phyloP scores from a whole-genome alignment of 1,140 invertebrate species.

The Hypsibius dujardini region DNA sequence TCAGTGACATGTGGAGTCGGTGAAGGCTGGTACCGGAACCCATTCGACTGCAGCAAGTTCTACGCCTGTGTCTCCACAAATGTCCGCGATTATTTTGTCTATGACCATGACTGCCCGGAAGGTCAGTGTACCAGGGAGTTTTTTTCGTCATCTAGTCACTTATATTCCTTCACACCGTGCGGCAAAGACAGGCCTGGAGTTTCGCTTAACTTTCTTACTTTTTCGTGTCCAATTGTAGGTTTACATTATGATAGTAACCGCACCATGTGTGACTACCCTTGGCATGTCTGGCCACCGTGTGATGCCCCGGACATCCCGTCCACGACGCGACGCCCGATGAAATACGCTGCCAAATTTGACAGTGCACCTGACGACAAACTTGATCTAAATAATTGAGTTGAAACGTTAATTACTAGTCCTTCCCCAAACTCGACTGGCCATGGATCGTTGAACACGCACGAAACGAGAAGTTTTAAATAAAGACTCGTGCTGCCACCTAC shows the following conservation, averaged over 20 bases:
- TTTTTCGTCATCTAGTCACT: no score
- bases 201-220: no score
- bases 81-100: background rate
- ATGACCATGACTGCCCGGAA: slow-evolving; percentile 15
- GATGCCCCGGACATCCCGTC: background rate
- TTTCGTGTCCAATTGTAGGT: no score
- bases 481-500: no score
- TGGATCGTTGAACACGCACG: no score
- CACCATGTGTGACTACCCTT: slow-evolving; percentile 11
- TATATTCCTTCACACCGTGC: no score
- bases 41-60: slow-evolving; percentile 15
- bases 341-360: background rate
- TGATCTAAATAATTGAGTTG: no score
- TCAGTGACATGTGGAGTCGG: background rate
- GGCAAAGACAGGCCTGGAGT: no score
- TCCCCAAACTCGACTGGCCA: no score
- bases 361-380: no score
- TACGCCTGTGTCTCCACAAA: slow-evolving; percentile 11
- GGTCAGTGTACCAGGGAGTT: background rate
- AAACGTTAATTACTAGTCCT: no score
- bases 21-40: slow-evolving; percentile 15
- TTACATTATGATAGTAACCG: background rate
- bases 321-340: slow-evolving; percentile 3
- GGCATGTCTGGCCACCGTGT: background rate
- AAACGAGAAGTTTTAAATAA: no score